Evolutionary conservation across 2,113 vertebrate species (phyloP), one percentile per base, ranked within the genome.

Genomic region (Cettia cetti): DNA sequence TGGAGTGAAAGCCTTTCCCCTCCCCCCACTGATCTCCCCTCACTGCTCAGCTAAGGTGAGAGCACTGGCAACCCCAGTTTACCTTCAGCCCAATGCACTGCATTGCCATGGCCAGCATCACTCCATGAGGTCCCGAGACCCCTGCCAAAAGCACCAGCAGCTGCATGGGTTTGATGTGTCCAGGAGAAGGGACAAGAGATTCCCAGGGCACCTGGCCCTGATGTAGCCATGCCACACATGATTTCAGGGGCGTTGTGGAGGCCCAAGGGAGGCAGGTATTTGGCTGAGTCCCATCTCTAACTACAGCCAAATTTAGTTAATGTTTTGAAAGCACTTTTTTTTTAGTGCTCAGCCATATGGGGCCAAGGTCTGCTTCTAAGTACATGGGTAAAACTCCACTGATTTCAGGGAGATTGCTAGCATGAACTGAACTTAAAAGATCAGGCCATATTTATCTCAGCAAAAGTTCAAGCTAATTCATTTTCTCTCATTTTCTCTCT

Each of bases 391-490:
- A 92, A 92, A 92, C 44, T 71, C 85, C 64, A 57, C 52, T 89
- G 76, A 92, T 86, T 81, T 90, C 79, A 89, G 64, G 8, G n/a
- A 81, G 19, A 72, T 91, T 61, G 61, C 88, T 93, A 70, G 53
- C 61, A 64, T 92, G 94, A 97, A 78, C 86, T 75, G 50, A 92
- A 90, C 69, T 89, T 90, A 78, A 96, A 96, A 97, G 92, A 84
- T 93, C 93, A 94, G 52, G 23, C 77, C 82, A 59, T 95, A 93
- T 92, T 95, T 94, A 82, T 94, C 86, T 92, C 82, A 89, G 86
- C 44, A 72, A 93, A 92, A 96, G 93, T 94, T 96, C 94, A 96
- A 94, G 77, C 82, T 78, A 95, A 96, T 96, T 95, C 82, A 95
- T 95, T 95, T 94, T 96, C 77, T 61, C 71, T 90, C 75, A 11